Evolutionary conservation across 2,888 invertebrate genomes (phyloP).

Genomic region (Zelleria hepariella): DNA sequence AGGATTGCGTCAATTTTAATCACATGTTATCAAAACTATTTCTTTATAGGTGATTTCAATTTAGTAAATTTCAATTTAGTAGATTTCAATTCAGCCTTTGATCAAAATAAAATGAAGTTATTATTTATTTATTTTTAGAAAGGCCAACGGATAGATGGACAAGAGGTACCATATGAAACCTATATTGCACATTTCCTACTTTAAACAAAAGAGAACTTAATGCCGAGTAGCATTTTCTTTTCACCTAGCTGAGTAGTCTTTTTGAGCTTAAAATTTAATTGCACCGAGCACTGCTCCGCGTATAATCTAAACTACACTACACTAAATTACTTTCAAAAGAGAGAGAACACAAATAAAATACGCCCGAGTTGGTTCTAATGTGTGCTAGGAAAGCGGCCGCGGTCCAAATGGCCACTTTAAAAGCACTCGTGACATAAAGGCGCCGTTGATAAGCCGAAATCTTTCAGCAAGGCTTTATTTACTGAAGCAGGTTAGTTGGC

Average conservation of each 20-base stretch:
- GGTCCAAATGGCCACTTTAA: constrained; percentile 13
- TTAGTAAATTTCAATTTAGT: too few species aligned
- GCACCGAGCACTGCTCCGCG: neutral
- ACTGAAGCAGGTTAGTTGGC: constrained; percentile 1
- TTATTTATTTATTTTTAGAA: too few species aligned
- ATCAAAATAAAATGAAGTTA: too few species aligned
- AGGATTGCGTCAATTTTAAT: neutral
- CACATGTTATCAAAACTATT: too few species aligned
- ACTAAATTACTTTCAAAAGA: constrained; percentile 4
- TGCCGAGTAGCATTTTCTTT: neutral
- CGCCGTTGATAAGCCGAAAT: constrained; percentile 13
- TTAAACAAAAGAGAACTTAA: neutral
- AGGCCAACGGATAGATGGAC: too few species aligned
- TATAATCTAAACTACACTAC: constrained; percentile 1
- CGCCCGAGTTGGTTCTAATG: constrained; percentile 5
- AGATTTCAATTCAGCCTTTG: too few species aligned
- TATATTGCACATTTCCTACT: neutral
- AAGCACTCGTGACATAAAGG: constrained; percentile 10
- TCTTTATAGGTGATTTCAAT: too few species aligned
- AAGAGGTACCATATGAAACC: too few species aligned
- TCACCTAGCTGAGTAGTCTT: neutral
- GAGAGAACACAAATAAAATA: constrained; percentile 9
- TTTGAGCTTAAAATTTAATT: neutral
- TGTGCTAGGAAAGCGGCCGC: neutral
- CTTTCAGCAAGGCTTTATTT: constrained; percentile 10